Evolutionary conservation across 2,113 vertebrate species (phyloP).

Genomic region (Pontoporia blainvillei): DNA sequence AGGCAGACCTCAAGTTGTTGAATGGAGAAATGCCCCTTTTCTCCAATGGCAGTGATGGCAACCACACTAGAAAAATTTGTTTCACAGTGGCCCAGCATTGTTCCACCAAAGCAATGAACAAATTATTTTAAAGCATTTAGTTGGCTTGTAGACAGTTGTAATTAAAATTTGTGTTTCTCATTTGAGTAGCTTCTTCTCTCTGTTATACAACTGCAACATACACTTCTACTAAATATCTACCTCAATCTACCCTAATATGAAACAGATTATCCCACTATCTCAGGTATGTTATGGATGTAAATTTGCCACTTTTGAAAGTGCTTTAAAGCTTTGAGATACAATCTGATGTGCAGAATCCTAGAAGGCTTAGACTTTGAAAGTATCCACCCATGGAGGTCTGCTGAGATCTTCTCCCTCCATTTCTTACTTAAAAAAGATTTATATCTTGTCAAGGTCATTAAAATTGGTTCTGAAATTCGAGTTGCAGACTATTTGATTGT

Average conservation of each 20-base stretch:
- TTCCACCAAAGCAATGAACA: background rate
- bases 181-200: background rate
- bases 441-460: background rate
- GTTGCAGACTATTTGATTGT: background rate
- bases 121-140: background rate
- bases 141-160: background rate
- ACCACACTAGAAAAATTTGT: background rate
- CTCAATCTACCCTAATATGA: background rate
- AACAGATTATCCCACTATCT: background rate
- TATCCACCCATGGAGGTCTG: background rate
- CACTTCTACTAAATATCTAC: background rate
- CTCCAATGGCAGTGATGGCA: background rate
- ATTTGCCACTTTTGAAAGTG: background rate
- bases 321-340: background rate
- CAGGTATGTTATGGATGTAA: background rate
- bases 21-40: background rate
- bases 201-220: background rate
- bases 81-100: background rate
- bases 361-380: background rate
- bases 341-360: background rate
- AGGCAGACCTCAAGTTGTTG: background rate
- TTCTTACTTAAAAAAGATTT: background rate
- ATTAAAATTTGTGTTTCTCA: slow-evolving; percentile 10
- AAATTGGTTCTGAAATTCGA: slow-evolving; percentile 21
- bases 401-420: background rate